Evolutionary conservation across 2,113 vertebrate genomes (phyloP).

Genomic region (Chionis minor): DNA sequence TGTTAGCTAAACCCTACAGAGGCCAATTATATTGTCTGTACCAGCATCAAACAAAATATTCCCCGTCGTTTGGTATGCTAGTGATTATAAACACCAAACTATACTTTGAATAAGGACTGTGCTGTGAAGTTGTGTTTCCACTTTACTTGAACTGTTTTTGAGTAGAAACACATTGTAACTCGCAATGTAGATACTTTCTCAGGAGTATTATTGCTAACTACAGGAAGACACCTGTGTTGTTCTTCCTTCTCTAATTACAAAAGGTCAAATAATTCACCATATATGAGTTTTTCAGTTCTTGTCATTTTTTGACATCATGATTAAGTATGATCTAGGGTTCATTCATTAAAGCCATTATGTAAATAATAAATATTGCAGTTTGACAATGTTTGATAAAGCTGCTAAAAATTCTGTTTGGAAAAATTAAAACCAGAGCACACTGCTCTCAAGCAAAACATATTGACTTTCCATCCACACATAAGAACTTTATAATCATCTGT

Average conservation of each 20-base stretch:
- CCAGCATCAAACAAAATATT: conserved; percentile 35
- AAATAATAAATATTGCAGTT: conserved; percentile 64
- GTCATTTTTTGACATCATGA: conserved; percentile 31
- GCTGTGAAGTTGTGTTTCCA: conserved; percentile 29
- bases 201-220: conserved; percentile 40
- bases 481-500: background rate
- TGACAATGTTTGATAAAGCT: conserved; percentile 49
- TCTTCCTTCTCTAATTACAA: conserved; percentile 53
- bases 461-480: background rate
- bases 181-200: conserved; percentile 1
- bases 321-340: conserved; percentile 59
- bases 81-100: conserved; percentile 46
- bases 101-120: background rate
- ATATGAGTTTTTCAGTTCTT: conserved; percentile 40
- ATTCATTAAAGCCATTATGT: conserved; percentile 53
- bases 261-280: conserved; percentile 51
- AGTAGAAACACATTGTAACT: conserved; percentile 67
- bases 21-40: conserved; percentile 41
- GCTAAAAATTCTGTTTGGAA: background rate
- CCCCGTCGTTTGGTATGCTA: background rate
- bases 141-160: conserved; percentile 51
- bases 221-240: conserved; percentile 71
- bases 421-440: background rate
- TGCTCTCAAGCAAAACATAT: background rate
- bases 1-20: background rate